Conservation (phyloP, 1,140 invertebrate genomes). For the Calephelis virginiensis region DNA sequence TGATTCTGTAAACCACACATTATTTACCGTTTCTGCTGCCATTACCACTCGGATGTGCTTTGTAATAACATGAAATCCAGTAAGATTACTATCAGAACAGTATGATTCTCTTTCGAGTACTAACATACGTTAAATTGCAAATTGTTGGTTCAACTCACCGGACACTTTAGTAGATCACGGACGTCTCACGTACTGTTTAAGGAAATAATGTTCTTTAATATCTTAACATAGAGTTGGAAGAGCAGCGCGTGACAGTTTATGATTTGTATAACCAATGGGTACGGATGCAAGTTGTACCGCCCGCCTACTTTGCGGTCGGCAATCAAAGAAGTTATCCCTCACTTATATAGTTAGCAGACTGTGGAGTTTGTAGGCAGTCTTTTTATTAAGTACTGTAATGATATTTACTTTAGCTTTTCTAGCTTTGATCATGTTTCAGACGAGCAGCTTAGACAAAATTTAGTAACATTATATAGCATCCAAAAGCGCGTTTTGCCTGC, state of each 20-base stretch:
- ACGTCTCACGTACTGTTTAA: conserved; percentile 38
- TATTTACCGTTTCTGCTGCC: conserved; percentile 38
- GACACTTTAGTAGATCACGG: conserved; percentile 45
- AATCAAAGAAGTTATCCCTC: conserved; percentile 43
- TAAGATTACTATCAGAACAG: conserved; percentile 55
- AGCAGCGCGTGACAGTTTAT: conserved; percentile 31
- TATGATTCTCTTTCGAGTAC: conserved; percentile 64
- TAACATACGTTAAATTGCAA: conserved; percentile 65
- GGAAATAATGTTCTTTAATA: conserved; percentile 38
- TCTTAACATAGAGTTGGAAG: conserved; percentile 38
- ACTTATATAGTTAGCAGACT: conserved; percentile 39
- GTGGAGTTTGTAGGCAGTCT: conserved; percentile 29
- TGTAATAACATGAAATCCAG: conserved; percentile 65
- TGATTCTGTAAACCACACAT: conserved; percentile 3
- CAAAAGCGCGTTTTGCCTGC: too few species aligned
- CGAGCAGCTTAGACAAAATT: too few species aligned
- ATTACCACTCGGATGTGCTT: conserved; percentile 35
- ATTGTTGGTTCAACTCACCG: conserved; percentile 58
- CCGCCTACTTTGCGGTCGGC: conserved; percentile 45
- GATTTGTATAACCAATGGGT: conserved; percentile 39
- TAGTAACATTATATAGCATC: too few species aligned
- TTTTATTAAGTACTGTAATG: conserved; percentile 19
- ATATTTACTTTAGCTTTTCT: background rate
- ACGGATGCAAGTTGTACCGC: conserved; percentile 31
- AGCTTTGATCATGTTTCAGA: background rate